phyloP scores from a whole-genome alignment of 2,797 vertebrate species.

The Spatula versicolor region DNA sequence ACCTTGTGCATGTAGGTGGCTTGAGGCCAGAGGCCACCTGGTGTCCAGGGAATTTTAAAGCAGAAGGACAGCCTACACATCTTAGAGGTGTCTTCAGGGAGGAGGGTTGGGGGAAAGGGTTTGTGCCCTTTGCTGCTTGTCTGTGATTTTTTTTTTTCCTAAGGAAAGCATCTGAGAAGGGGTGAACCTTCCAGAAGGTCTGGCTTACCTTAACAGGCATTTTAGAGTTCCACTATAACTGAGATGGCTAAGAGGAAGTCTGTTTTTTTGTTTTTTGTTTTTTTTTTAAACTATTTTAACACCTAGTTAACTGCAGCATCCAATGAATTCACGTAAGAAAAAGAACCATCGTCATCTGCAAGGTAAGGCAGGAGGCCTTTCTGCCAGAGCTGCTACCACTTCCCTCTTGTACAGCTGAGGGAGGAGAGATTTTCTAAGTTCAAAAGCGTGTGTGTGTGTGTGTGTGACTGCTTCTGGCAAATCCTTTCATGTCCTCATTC shows the following conservation, averaged over 20 bases:
- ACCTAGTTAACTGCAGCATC: constrained; percentile 66
- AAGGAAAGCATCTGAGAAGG: constrained; percentile 2
- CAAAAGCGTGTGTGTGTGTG: background rate
- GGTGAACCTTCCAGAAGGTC: background rate
- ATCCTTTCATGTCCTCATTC: background rate
- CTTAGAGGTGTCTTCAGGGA: background rate
- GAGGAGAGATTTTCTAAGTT: background rate
- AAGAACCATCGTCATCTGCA: constrained; percentile 6
- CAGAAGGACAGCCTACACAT: background rate
- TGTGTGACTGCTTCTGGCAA: constrained; percentile 6
- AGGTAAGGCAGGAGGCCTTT: constrained; percentile 60
- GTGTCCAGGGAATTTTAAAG: background rate
- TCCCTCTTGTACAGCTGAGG: background rate
- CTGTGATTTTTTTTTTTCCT: background rate
- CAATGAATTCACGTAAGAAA: constrained; percentile 50
- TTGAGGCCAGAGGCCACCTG: background rate
- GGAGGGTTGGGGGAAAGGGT: background rate
- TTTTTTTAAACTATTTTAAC: constrained; percentile 15
- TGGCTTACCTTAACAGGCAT: background rate
- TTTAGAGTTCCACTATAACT: background rate
- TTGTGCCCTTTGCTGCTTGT: background rate
- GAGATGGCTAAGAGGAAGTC: constrained; percentile 17
- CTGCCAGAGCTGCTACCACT: background rate
- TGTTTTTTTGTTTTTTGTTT: background rate
- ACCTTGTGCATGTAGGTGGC: too few species aligned